Percentiles rank a stretch among this genome's conserved stretches.
Evolutionary conservation across 2,797 vertebrate genomes (phyloP).

Genomic region (Micrastur ruficollis): DNA sequence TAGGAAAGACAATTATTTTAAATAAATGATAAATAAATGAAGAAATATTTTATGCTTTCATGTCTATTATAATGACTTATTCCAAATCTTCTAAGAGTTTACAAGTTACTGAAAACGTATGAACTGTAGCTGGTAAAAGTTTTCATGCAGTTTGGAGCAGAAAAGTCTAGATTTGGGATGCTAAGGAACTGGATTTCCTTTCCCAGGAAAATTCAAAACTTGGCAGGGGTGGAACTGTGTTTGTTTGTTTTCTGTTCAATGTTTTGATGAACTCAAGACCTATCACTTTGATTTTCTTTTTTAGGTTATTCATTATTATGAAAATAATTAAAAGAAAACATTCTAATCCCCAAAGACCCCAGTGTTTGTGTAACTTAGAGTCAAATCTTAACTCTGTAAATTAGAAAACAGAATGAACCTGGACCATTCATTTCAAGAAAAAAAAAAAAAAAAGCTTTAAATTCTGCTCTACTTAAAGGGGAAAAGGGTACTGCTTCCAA

Average conservation of each 20-base stretch:
- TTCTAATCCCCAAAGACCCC: not conserved
- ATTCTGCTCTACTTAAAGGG: not conserved
- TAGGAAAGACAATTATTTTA: not conserved
- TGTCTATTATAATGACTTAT: not conserved
- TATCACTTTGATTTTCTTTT: not conserved
- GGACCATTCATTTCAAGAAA: not conserved
- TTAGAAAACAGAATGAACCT: not conserved
- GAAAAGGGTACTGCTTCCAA: not conserved
- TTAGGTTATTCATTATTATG: slow-evolving; percentile 11
- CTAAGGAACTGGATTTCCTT: not conserved
- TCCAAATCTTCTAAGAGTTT: not conserved
- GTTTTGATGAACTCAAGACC: slow-evolving; percentile 28
- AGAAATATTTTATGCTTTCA: not conserved
- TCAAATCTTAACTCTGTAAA: not conserved
- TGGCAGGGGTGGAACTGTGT: not conserved
- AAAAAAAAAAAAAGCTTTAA: not conserved
- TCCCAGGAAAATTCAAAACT: slow-evolving; percentile 29
- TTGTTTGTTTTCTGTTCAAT: slow-evolving; percentile 7
- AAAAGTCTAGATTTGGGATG: not conserved
- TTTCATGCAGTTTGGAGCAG: not conserved
- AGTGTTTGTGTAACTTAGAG: not conserved
- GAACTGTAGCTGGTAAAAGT: not conserved
- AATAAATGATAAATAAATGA: not conserved
- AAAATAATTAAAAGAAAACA: slow-evolving; percentile 50
- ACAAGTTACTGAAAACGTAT: not conserved